Conservation (phyloP, 2,797 vertebrate genomes). For the Pseudochromis fuscus region DNA sequence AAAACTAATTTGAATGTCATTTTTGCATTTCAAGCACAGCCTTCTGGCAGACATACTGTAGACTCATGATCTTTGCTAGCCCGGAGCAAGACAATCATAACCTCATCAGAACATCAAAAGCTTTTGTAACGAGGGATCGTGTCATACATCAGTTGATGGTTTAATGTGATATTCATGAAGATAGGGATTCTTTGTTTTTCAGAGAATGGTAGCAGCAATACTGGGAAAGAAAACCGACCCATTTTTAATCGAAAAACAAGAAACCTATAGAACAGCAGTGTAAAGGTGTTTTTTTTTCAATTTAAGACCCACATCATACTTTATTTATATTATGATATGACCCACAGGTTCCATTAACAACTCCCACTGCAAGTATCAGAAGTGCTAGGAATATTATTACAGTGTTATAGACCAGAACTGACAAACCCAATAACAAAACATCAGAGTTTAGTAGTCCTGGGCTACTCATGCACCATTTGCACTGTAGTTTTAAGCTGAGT, state of each 20-base stretch:
- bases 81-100: conserved; percentile 11
- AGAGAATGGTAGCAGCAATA: not conserved
- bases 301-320: not conserved
- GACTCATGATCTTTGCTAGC: conserved; percentile 15
- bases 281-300: not conserved
- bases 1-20: conserved; percentile 71
- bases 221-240: not conserved
- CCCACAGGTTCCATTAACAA: conserved; percentile 7
- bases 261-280: not conserved
- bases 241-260: not conserved
- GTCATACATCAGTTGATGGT: conserved; percentile 1
- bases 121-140: not conserved
- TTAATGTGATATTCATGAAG: conserved; percentile 12
- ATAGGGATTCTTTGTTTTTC: not conserved
- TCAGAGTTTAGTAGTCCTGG: too few relatives aligned
- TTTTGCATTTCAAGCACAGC: conserved; percentile 72
- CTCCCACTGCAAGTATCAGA: not conserved
- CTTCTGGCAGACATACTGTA: conserved; percentile 10
- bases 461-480: not conserved
- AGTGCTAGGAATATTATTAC: not conserved
- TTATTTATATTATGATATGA: not conserved
- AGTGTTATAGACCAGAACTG: not conserved
- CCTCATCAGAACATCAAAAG: conserved; percentile 6
- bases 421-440: conserved; percentile 2
- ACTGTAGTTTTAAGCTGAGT: not conserved